Evolutionary conservation across 2,888 invertebrate species (phyloP).

Genomic region (Leptinotarsa juncta): DNA sequence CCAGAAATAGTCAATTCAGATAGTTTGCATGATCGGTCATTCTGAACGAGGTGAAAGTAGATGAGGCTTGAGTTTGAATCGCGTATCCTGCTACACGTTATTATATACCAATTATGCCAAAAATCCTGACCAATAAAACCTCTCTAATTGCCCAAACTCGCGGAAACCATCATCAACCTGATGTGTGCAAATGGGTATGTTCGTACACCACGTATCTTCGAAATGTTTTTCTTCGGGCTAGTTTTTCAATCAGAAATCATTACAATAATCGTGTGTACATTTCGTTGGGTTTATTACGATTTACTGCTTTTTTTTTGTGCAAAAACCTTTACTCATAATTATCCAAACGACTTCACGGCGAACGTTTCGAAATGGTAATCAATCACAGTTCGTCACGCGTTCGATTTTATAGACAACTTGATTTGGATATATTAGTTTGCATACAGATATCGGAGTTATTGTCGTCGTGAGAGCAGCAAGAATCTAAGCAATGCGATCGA

Average conservation of each 20-base stretch:
- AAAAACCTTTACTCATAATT: conserved; percentile 12
- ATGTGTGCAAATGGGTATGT: too few species aligned
- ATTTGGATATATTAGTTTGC: conserved; percentile 20
- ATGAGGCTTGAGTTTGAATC: too few species aligned
- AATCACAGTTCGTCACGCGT: conserved; percentile 16
- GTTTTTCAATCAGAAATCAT: neutral
- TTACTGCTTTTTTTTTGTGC: conserved; percentile 3
- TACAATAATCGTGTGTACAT: conserved; percentile 7
- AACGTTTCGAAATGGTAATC: conserved; percentile 9
- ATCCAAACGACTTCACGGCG: conserved; percentile 5
- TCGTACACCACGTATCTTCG: too few species aligned
- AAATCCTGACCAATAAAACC: too few species aligned
- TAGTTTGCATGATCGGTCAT: too few species aligned
- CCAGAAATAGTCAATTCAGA: too few species aligned
- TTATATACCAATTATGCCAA: too few species aligned
- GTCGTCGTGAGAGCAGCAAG: conserved; percentile 5
- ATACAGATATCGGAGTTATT: conserved; percentile 9
- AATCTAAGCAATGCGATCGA: conserved; percentile 9
- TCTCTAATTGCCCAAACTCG: too few species aligned
- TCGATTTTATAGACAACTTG: conserved; percentile 10
- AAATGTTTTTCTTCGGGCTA: neutral
- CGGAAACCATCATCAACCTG: too few species aligned
- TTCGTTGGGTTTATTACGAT: neutral
- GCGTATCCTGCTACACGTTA: too few species aligned
- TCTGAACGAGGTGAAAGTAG: too few species aligned